Evolutionary conservation across 1,140 invertebrate genomes (phyloP), one percentile per base, ranked within the genome.

Genomic region (Pogonomyrmex barbatus): DNA sequence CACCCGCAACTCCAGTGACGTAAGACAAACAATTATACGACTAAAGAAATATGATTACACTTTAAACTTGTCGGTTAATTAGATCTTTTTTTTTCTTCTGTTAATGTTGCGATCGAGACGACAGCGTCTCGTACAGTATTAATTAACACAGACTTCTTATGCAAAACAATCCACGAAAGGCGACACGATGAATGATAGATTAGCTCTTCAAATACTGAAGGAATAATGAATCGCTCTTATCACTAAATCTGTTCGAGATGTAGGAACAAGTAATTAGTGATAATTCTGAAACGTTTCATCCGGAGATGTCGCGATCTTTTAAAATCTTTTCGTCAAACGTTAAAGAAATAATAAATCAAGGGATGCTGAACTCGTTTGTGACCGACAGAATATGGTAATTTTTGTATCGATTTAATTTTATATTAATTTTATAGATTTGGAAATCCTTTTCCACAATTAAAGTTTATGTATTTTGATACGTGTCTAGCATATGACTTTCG

Each of bases 121-220:
- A 42, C 14, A 33, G 14, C 9, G 8, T 4, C 36, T 42, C 12
- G 56, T 60, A 65, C 17, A 9, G 45, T 65, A 33, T 65, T 47
- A 30, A 12, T 45, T 62, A 14, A 65, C 45, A 65, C 42, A 47
- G 30, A 65, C 42, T 77, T 77, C 58, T 77, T 42, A 77, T 62
- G 36, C 39, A 33, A 50, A 45, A 78, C 14, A 36, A 10, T 47
- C 2, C 2, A 39, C 33, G 12, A 24, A 30, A 63, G 42, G 58
- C 45, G 71, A 75, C 36, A 12, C 4, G 17, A 60, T 52, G 8
- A 24, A 78, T 36, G n/a, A 10, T 24, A 24, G 42, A 65, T 65
- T 78, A 78, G 50, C 60, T 65, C 45, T 78, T 65, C 10, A 65
- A 78, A 78, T 52, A 65, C 45, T 2, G 30, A 67, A 47, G 12